These are phyloP conservation scores for Oophaga pumilio DNA, from an alignment of 2,113 vertebrate genomes.

Conservation along the genomic window DNA sequence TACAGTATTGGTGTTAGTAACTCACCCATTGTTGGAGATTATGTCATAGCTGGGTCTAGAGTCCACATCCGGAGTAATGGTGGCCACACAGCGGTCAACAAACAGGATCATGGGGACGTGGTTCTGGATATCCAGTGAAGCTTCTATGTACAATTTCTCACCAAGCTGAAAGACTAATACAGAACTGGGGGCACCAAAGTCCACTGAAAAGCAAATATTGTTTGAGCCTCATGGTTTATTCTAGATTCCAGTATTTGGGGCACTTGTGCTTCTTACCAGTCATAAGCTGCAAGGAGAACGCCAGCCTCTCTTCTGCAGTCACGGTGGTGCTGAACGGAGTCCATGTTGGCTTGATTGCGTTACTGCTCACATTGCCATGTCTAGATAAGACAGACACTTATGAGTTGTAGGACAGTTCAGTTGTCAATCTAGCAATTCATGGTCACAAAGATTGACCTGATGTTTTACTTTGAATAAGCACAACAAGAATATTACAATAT, in stretches of 20 bases:
- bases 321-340: slow-evolving; percentile 68
- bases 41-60: slow-evolving; percentile 65
- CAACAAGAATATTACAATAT: too few relatives aligned
- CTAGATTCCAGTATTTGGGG: too few relatives aligned
- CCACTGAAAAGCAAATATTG: not conserved
- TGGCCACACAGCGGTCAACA: slow-evolving; percentile 26
- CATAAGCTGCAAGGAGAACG: slow-evolving; percentile 54
- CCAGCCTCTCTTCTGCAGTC: slow-evolving; percentile 22
- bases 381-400: too few relatives aligned
- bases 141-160: slow-evolving; percentile 63
- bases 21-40: slow-evolving; percentile 65
- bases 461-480: too few relatives aligned
- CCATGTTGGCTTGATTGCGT: slow-evolving; percentile 69
- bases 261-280: not conserved
- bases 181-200: not conserved
- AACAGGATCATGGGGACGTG: slow-evolving; percentile 2
- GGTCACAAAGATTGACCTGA: too few relatives aligned
- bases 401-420: too few relatives aligned
- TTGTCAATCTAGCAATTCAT: too few relatives aligned
- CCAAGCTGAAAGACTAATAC: not conserved
- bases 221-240: too few relatives aligned
- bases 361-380: too few relatives aligned
- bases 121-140: slow-evolving; percentile 1
- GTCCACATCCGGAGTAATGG: not conserved
- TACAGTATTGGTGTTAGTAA: not conserved